A percentile compares a stretch with the other conserved stretches of the same genome.
Conservation (phyloP, 1,140 invertebrate species). For the Ganaspis sp. region DNA sequence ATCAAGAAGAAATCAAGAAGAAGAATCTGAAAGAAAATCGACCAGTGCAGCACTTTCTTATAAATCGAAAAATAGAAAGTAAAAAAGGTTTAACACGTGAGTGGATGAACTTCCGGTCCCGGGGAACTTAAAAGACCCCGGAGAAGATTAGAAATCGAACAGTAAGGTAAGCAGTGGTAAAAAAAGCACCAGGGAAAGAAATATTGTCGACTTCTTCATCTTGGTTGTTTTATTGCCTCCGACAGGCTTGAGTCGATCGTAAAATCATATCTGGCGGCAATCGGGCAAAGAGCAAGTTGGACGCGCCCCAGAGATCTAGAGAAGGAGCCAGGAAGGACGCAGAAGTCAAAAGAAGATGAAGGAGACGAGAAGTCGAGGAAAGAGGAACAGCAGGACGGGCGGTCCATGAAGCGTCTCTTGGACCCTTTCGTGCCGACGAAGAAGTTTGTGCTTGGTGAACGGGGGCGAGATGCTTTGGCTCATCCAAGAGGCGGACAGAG, state of each 20-base stretch:
- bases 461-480: conserved; percentile 32
- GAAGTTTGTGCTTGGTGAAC: conserved; percentile 23
- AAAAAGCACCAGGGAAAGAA: neutral
- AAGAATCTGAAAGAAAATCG: too few species aligned
- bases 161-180: neutral
- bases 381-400: conserved; percentile 37
- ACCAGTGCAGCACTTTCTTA: neutral
- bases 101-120: neutral
- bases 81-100: neutral
- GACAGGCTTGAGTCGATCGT: conserved; percentile 47
- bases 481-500: conserved; percentile 6
- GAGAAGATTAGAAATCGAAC: conserved; percentile 29
- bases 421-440: conserved; percentile 7
- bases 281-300: conserved; percentile 48
- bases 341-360: conserved; percentile 37
- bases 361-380: conserved; percentile 23
- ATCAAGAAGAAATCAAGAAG: too few species aligned
- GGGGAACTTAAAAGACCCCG: neutral
- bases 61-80: too few species aligned
- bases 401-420: neutral
- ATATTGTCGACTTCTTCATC: neutral
- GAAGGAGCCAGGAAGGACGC: conserved; percentile 12
- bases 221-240: conserved; percentile 31
- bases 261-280: conserved; percentile 58
- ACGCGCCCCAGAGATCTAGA: conserved; percentile 26